Base-by-base conservation (phyloP, 1,140 invertebrate genomes). In the Macrocentrus cingulum region DNA sequence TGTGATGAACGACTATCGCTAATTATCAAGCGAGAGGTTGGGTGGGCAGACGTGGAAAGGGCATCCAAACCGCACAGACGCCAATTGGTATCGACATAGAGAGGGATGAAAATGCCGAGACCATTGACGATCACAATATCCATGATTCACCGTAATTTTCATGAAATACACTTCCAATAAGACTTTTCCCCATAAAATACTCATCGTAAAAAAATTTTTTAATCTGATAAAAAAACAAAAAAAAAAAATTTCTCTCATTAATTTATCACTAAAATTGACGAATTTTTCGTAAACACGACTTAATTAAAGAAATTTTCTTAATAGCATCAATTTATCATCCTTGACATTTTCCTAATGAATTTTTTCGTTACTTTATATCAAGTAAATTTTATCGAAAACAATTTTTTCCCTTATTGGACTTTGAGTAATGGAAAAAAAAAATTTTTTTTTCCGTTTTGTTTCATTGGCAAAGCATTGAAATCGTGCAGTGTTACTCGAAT, bases 1-100 rank as follows among this genome's bases (percentile, higher is more conserved):
- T 61, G 62, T 68, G 65, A 70, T 63, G 69, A 72, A 71, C 66
- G 69, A 72, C 68, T 71, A 66, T 66, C 66, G 70, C 66, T 72
- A 74, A 74, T 71, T 74, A 74, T 69, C 68, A 66, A 65, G 60
- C 63, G 50, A 64, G 53, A 3, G 29, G 15, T n/a, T 29, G 18
- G 42, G n/a, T 29, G 8, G 56, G 32, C 49, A 53, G 46, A 29
- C 29, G 48, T 34, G 52, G 39, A 16, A 36, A 16, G 13, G 22
- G 19, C 51, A 36, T 44, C 39, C 32, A 46, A 55, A 60, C 53
- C 59, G 60, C 55, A 59, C 60, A 61, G 62, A 56, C 57, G 62
- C 61, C 67, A 63, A 66, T 63, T 66, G 61, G 59, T 69, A 64
- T 69, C 64, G 65, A 69, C 65, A 66, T 29, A 34, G 6, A 20